Evolutionary conservation across 2,888 invertebrate species (phyloP).

Genomic region (Sphaerophoria taeniata): DNA sequence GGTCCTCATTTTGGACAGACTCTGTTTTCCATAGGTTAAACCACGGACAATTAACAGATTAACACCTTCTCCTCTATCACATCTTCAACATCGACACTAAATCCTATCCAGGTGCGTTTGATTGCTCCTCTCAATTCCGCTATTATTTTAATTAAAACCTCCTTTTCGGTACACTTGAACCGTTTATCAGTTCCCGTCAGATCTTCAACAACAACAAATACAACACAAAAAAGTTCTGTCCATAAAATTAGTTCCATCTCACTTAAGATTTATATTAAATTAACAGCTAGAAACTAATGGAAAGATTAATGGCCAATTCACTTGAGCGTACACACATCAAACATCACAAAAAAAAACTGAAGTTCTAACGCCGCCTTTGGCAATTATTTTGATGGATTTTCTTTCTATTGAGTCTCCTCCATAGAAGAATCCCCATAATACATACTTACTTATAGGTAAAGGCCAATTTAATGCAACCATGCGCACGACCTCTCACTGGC

Average conservation of each 20-base stretch:
- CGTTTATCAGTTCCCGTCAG: slow-evolving; percentile 7
- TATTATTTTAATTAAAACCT: slow-evolving; percentile 48
- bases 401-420: background rate
- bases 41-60: no score
- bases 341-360: slow-evolving; percentile 31
- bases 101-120: no score
- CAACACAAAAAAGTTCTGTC: background rate
- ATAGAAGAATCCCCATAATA: background rate
- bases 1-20: no score
- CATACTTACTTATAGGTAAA: slow-evolving; percentile 14
- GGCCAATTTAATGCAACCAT: slow-evolving; percentile 56
- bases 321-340: slow-evolving; percentile 37
- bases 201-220: slow-evolving; percentile 7
- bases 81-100: no score
- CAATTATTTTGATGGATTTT: slow-evolving; percentile 64
- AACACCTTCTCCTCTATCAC: no score
- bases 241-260: slow-evolving; percentile 3
- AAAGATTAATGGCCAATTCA: slow-evolving; percentile 57
- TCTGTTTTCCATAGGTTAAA: no score
- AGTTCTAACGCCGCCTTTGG: slow-evolving; percentile 62
- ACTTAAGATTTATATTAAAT: slow-evolving; percentile 34
- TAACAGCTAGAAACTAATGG: slow-evolving; percentile 48
- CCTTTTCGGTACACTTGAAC: slow-evolving; percentile 5
- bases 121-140: no score
- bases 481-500: slow-evolving; percentile 42